Percentiles rank a stretch among this genome's conserved stretches.
Conservation (phyloP, 1,140 invertebrate genomes). For the Eriosoma lanigerum region DNA sequence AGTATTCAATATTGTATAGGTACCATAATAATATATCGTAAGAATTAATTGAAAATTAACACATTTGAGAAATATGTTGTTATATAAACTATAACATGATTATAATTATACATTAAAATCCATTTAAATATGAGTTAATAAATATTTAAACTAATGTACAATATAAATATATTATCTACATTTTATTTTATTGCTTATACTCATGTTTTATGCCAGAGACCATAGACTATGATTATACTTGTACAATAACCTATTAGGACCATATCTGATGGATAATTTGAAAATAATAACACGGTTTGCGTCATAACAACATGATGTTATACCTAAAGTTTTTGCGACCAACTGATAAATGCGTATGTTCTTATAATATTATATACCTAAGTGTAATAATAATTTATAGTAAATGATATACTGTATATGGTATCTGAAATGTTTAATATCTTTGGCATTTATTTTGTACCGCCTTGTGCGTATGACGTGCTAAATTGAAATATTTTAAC, state of each 20-base stretch:
- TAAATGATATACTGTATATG: neutral
- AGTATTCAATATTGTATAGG: too few relatives aligned
- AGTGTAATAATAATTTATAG: neutral
- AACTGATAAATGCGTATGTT: neutral
- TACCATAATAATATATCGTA: too few relatives aligned
- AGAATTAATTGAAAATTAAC: too few relatives aligned
- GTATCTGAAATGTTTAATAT: neutral
- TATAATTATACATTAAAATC: too few relatives aligned
- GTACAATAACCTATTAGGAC: conserved; percentile 5
- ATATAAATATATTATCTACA: conserved; percentile 1
- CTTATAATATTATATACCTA: neutral
- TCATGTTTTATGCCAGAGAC: too few relatives aligned
- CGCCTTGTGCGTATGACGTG: neutral
- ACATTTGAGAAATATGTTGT: too few relatives aligned
- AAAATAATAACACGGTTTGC: conserved; percentile 29
- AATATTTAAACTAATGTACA: too few relatives aligned
- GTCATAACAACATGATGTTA: neutral
- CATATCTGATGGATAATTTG: conserved; percentile 9
- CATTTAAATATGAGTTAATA: too few relatives aligned
- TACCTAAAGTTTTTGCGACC: neutral
- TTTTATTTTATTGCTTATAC: neutral
- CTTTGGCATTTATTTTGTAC: neutral
- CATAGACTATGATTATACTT: neutral
- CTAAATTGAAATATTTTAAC: neutral
- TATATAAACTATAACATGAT: too few relatives aligned